These are phyloP conservation scores for Heliocidaris tuberculata DNA, from an alignment of 35 echinoderm and acorn worm species.

Conservation along the genomic window DNA sequence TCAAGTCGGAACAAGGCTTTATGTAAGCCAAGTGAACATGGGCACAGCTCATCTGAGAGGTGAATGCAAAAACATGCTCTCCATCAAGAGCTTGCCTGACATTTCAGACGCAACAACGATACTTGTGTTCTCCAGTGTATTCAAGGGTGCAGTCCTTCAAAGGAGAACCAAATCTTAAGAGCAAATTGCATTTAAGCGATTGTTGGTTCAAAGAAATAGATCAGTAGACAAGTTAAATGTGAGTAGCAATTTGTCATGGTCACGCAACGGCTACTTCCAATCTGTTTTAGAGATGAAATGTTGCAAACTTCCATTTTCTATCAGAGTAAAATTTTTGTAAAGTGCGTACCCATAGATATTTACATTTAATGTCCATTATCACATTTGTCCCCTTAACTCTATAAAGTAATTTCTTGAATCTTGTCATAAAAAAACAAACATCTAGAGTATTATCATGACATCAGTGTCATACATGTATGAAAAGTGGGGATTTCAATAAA, in stretches of 20 bases:
- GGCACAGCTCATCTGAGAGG: neutral
- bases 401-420: too few species aligned
- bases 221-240: neutral
- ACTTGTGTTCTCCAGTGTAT: neutral
- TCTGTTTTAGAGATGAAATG: neutral
- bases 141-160: neutral
- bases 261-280: neutral
- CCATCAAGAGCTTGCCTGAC: neutral
- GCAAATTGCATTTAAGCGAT: neutral
- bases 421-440: too few species aligned
- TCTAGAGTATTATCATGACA: too few species aligned
- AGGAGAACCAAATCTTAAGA: neutral
- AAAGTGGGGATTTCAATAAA: too few species aligned
- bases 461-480: too few species aligned
- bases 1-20: too few species aligned
- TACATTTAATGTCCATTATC: too few species aligned
- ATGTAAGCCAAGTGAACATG: neutral
- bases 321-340: too few species aligned
- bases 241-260: neutral
- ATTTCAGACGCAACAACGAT: neutral
- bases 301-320: neutral
- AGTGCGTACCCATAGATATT: too few species aligned
- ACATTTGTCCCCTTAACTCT: too few species aligned
- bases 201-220: neutral
- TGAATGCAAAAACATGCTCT: neutral